These are phyloP conservation scores for Brevimyrus niger DNA, from an alignment of 2,113 vertebrate species.

Conservation along the genomic window DNA sequence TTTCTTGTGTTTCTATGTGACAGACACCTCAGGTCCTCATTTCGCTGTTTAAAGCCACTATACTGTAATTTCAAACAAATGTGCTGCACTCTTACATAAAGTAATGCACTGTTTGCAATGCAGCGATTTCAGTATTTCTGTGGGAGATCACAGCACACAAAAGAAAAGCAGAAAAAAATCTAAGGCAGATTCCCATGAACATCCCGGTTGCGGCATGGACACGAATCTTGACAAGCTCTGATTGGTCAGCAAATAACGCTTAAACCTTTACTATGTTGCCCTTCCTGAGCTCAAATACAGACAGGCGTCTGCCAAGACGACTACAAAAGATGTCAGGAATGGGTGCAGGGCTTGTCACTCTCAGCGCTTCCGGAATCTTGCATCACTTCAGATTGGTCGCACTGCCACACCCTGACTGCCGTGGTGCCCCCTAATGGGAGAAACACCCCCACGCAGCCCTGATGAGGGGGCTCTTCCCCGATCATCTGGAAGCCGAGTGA, in stretches of 20 bases:
- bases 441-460: background rate
- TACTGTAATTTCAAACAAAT: background rate
- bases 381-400: background rate
- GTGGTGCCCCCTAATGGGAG: background rate
- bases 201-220: background rate
- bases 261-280: background rate
- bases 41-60: background rate
- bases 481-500: background rate
- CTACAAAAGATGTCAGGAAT: background rate
- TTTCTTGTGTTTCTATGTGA: background rate
- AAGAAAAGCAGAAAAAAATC: background rate
- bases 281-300: background rate
- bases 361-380: background rate
- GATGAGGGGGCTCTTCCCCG: background rate
- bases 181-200: background rate
- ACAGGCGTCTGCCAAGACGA: background rate
- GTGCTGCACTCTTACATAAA: background rate
- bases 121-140: background rate
- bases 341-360: background rate
- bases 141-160: background rate
- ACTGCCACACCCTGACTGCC: background rate
- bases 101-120: background rate
- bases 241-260: background rate
- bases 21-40: background rate
- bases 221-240: background rate